A percentile compares a stretch with the other conserved stretches of the same genome.
Conservation (phyloP, 2,113 vertebrate genomes). For the Leucoraja erinaceus region DNA sequence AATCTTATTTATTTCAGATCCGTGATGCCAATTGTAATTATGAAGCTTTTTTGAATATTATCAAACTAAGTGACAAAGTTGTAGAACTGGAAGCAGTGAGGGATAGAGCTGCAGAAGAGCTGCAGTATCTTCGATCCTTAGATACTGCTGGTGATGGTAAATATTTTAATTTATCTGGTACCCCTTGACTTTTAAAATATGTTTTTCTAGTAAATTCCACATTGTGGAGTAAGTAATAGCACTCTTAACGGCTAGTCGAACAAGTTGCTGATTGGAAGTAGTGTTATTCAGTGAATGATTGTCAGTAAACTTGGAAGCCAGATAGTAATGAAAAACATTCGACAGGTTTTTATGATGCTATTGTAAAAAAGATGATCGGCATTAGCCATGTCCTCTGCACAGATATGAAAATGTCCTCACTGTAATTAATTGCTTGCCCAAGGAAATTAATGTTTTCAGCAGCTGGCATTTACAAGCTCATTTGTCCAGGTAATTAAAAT, state of each 20-base stretch:
- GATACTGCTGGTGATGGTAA: slow-evolving; percentile 93
- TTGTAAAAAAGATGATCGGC: background rate
- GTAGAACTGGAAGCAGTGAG: slow-evolving; percentile 89
- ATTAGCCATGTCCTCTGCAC: background rate
- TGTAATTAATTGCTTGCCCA: background rate
- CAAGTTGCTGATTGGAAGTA: background rate
- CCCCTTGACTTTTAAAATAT: background rate
- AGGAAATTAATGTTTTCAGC: background rate
- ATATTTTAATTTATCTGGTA: slow-evolving; percentile 43
- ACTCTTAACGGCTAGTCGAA: background rate
- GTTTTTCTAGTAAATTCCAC: background rate
- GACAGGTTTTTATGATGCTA: background rate
- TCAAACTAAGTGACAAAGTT: slow-evolving; percentile 90
- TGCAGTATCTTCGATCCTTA: slow-evolving; percentile 91
- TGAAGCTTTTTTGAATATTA: slow-evolving; percentile 98
- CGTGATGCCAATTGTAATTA: slow-evolving; percentile 95
- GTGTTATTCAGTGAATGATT: background rate
- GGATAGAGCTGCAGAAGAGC: slow-evolving; percentile 91
- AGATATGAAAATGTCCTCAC: background rate
- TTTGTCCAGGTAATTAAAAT: background rate
- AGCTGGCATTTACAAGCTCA: background rate
- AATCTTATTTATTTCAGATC: slow-evolving; percentile 62
- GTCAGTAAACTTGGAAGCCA: background rate
- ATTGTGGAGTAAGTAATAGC: background rate
- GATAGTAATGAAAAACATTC: background rate